Conservation (phyloP, 1,140 invertebrate genomes). For the Diabrotica undecimpunctata region DNA sequence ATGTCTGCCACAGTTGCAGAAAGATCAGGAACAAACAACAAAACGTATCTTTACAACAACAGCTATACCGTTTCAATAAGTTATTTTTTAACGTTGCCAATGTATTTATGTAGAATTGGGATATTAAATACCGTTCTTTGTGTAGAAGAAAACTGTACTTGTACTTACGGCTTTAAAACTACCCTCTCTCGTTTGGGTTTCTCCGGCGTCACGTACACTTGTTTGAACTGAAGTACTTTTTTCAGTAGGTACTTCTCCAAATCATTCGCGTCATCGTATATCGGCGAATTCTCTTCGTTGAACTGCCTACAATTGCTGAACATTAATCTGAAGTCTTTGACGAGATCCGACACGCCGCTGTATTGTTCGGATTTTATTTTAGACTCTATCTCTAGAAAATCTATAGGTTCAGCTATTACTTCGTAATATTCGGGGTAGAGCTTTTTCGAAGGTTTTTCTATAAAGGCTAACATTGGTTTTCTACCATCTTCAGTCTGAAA, state of each 20-base stretch:
- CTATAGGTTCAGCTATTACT: slow-evolving; percentile 90
- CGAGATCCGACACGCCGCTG: slow-evolving; percentile 57
- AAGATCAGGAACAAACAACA: too few relatives aligned
- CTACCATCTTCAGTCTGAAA: slow-evolving; percentile 72
- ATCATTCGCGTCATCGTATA: slow-evolving; percentile 90
- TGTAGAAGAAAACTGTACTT: neutral
- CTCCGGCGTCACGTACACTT: slow-evolving; percentile 34
- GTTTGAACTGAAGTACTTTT: slow-evolving; percentile 66
- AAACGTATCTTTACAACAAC: too few relatives aligned
- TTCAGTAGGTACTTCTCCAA: slow-evolving; percentile 82
- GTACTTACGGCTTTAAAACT: slow-evolving; percentile 41
- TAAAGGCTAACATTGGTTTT: slow-evolving; percentile 85
- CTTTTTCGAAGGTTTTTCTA: slow-evolving; percentile 95
- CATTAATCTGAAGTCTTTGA: slow-evolving; percentile 75
- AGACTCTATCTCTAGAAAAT: slow-evolving; percentile 88
- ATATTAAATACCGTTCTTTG: too few relatives aligned
- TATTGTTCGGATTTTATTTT: slow-evolving; percentile 79
- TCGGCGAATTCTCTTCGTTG: slow-evolving; percentile 92
- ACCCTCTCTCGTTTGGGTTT: slow-evolving; percentile 37
- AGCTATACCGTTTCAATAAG: too few relatives aligned
- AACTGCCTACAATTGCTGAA: slow-evolving; percentile 95
- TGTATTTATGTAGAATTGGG: too few relatives aligned
- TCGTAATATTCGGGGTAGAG: slow-evolving; percentile 95
- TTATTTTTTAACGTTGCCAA: too few relatives aligned
- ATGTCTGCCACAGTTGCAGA: too few relatives aligned